These are phyloP conservation scores for Frankliniella intonsa DNA, from an alignment of 2,888 invertebrate genomes.

Conservation along the genomic window DNA sequence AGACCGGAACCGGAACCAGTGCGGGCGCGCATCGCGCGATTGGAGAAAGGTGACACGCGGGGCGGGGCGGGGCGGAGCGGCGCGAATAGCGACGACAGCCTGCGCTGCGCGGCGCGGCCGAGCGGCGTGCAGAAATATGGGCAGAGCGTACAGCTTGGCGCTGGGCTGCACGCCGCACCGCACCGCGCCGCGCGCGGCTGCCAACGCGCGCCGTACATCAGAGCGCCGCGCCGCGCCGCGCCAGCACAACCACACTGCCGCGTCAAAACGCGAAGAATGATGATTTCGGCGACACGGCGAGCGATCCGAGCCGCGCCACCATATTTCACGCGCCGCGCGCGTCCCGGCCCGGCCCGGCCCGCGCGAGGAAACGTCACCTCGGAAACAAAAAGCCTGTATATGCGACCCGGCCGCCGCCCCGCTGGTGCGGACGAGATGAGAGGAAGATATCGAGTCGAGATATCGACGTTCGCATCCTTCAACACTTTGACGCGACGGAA, in stretches of 20 bases:
- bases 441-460: not conserved
- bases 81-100: too few species aligned
- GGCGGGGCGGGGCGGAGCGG: too few species aligned
- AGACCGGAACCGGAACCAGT: too few species aligned
- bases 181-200: not conserved
- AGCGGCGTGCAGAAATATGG: conserved; percentile 11
- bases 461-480: not conserved
- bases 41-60: too few species aligned
- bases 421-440: not conserved
- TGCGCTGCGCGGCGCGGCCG: too few species aligned
- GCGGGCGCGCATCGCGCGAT: too few species aligned
- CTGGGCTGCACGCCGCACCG: not conserved
- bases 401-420: not conserved
- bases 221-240: not conserved
- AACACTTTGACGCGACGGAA: too few species aligned
- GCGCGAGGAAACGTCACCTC: too few species aligned
- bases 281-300: conserved; percentile 25
- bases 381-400: not conserved
- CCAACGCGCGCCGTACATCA: conserved; percentile 19
- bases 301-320: not conserved
- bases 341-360: too few species aligned
- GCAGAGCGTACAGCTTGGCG: not conserved
- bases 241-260: conserved; percentile 3
- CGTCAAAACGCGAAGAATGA: conserved; percentile 26
- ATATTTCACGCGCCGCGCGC: not conserved